phyloP scores from a whole-genome alignment of 2,888 invertebrate species.

The Saturnia japonica region DNA sequence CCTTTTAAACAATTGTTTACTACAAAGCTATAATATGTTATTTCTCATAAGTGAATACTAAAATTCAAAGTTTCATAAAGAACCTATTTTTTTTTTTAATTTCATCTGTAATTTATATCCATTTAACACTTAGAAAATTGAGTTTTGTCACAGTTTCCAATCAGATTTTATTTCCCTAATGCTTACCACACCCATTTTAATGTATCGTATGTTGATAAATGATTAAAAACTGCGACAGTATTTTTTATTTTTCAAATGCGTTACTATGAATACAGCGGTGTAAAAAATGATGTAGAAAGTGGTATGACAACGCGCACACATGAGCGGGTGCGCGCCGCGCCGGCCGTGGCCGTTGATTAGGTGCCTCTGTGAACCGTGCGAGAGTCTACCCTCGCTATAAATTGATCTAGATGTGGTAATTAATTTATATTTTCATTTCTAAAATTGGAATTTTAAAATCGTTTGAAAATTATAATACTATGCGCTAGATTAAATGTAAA shows the following conservation, averaged over 20 bases:
- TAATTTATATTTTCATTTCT: background rate
- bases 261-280: constrained; percentile 50
- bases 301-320: constrained; percentile 67
- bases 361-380: constrained; percentile 43
- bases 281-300: constrained; percentile 78
- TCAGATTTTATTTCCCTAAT: no score
- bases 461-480: background rate
- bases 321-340: constrained; percentile 38
- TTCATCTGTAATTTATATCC: no score
- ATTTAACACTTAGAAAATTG: no score
- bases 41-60: no score
- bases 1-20: no score
- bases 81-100: no score
- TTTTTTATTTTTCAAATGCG: constrained; percentile 18
- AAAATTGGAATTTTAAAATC: background rate
- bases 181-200: background rate
- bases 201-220: background rate
- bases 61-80: no score
- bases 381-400: constrained; percentile 26
- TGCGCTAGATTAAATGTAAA: background rate
- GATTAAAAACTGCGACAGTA: background rate
- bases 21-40: no score
- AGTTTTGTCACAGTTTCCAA: no score
- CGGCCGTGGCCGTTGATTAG: constrained; percentile 59
- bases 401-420: constrained; percentile 32